A percentile compares a stretch with the other conserved stretches of the same genome.
These are phyloP conservation scores for Lacerta agilis DNA, from an alignment of 2,797 vertebrate species.

Conservation along the genomic window DNA sequence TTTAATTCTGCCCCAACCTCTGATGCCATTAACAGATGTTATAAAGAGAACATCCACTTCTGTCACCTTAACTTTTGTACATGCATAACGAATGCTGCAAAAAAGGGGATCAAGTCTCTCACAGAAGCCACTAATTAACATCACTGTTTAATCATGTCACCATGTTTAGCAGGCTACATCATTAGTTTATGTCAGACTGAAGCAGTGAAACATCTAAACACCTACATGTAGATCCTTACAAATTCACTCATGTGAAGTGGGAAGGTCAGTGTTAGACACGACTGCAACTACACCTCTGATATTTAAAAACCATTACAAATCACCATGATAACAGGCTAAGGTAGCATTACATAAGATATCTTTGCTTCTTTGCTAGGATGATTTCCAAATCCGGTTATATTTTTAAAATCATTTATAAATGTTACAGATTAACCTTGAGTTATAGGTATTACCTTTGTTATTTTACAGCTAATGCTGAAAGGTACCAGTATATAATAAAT, in stretches of 20 bases:
- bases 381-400: slow-evolving; percentile 59
- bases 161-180: slow-evolving; percentile 77
- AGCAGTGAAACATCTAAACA: slow-evolving; percentile 73
- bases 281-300: slow-evolving; percentile 58
- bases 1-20: slow-evolving; percentile 62
- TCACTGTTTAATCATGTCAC: slow-evolving; percentile 79
- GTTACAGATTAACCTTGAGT: slow-evolving; percentile 14
- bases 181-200: slow-evolving; percentile 81
- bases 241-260: slow-evolving; percentile 78
- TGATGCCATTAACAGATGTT: slow-evolving; percentile 62
- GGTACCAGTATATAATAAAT: neutral
- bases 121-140: slow-evolving; percentile 79
- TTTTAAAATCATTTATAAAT: slow-evolving; percentile 32
- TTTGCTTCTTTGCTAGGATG: slow-evolving; percentile 56
- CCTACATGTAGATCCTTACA: slow-evolving; percentile 71
- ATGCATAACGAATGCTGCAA: slow-evolving; percentile 62
- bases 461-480: slow-evolving; percentile 8
- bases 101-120: slow-evolving; percentile 65
- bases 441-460: slow-evolving; percentile 29
- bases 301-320: slow-evolving; percentile 70
- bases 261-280: slow-evolving; percentile 73
- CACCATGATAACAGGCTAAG: slow-evolving; percentile 37
- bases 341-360: slow-evolving; percentile 40
- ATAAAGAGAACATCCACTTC: slow-evolving; percentile 58
- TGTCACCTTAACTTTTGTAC: slow-evolving; percentile 68